These are phyloP conservation scores for Platycheirus albimanus DNA, from an alignment of 2,888 invertebrate genomes.

Conservation along the genomic window DNA sequence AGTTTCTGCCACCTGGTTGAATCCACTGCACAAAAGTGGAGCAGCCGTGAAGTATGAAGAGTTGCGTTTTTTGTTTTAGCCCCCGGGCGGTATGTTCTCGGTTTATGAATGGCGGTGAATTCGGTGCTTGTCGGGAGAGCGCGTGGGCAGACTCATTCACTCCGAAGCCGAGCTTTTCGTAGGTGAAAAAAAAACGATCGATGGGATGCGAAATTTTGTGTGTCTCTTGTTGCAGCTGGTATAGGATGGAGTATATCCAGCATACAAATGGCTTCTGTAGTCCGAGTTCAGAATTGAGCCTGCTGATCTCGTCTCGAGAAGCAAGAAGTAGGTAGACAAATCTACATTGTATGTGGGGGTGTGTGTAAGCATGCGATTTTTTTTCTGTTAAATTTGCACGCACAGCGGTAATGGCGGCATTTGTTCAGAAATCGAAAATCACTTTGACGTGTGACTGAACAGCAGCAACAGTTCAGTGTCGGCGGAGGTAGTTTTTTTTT, in stretches of 20 bases:
- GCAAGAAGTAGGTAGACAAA: constrained; percentile 38
- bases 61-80: constrained; percentile 30
- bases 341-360: constrained; percentile 53
- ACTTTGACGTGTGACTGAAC: constrained; percentile 69
- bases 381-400: constrained; percentile 59
- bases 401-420: constrained; percentile 58
- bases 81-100: constrained; percentile 52
- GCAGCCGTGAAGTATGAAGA: constrained; percentile 15
- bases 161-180: constrained; percentile 70
- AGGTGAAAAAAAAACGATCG: constrained; percentile 67
- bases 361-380: constrained; percentile 60
- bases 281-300: constrained; percentile 2
- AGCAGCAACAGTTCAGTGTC: constrained; percentile 44
- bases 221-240: constrained; percentile 53
- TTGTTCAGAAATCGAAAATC: constrained; percentile 68
- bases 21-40: constrained; percentile 28
- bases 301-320: not conserved
- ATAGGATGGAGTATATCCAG: too few relatives aligned
- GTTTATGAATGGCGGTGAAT: constrained; percentile 68
- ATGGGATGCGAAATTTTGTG: constrained; percentile 59
- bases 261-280: constrained; percentile 64
- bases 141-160: constrained; percentile 78
- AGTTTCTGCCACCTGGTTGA: constrained; percentile 71
- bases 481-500: constrained; percentile 34
- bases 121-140: constrained; percentile 47